Evolutionary conservation across 2,888 invertebrate species (phyloP), one percentile per base, ranked within the genome.

Genomic region (Scaptomyza polygonia): DNA sequence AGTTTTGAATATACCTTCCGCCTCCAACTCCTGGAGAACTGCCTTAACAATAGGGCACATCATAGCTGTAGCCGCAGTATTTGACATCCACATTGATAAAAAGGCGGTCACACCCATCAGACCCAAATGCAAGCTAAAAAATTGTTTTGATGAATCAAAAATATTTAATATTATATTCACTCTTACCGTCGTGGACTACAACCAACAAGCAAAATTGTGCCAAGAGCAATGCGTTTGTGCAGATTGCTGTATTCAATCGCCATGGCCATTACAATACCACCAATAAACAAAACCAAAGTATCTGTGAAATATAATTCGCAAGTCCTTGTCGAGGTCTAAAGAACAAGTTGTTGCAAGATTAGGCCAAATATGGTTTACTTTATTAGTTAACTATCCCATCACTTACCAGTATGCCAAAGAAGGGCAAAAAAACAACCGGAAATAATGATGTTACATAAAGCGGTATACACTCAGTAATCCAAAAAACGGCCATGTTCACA

Each of bases 11-110:
- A 85, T 67, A 0, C 77, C 62, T 69, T 83, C 66, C 77, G 64
- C 25, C 16, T 86, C 70, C 64, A 89, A 58, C 76, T 89, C 89
- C 2, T 49, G 64, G 8, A 89, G 68, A 0, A 89, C 68, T 0
- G 86, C 89, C 8, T 85, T 86, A 0, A 88, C 77, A 16, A 85
- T 85, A 12, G 97, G 97, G 66, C 97, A 95, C 97, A 98, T 97
- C 96, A 98, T 96, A 1, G 97, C 97, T 0, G 97, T 95, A 0
- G 96, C 96, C 0, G 98, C 97, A 0, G 97, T 96, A 89, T 98
- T 98, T 0, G 97, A 97, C 74, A 98, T 97, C 97, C 98, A 98
- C 96, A 98, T 96, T 0, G 97, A 97, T 70, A 98, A 94, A 81
- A 97, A 96, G 95, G 64, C 59, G 0, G 97, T 96, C 5, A 96